These are phyloP conservation scores for Strix uralensis DNA, from an alignment of 2,113 vertebrate species.

Conservation along the genomic window DNA sequence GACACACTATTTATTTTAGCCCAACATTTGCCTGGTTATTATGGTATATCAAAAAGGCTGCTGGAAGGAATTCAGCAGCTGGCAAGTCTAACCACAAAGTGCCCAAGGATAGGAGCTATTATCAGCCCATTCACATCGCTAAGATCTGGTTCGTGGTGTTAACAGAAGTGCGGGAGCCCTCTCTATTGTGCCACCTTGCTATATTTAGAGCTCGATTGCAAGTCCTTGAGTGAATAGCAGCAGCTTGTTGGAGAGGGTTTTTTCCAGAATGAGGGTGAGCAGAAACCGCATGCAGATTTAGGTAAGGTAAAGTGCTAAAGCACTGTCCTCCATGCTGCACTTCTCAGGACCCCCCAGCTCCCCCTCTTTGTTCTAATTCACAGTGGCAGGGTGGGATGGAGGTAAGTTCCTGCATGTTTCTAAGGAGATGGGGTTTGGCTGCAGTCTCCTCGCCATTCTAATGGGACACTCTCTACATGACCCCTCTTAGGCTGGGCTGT, in stretches of 20 bases:
- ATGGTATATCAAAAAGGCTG: neutral
- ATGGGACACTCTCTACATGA: neutral
- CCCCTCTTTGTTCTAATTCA: neutral
- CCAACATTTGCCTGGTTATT: neutral
- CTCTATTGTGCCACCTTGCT: neutral
- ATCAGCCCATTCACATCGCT: neutral
- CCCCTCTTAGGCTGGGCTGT: neutral
- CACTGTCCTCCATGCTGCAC: neutral
- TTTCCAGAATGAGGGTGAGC: neutral
- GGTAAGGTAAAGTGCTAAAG: neutral
- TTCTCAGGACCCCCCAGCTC: neutral
- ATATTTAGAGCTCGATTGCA: neutral
- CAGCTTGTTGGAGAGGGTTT: neutral
- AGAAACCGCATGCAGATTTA: neutral
- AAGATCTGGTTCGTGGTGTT: neutral
- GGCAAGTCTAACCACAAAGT: neutral
- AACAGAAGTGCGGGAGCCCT: neutral
- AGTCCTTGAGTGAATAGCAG: neutral
- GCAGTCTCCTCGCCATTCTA: accelerated
- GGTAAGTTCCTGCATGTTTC: neutral
- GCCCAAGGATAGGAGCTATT: neutral
- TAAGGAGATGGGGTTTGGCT: neutral
- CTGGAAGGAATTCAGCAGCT: neutral
- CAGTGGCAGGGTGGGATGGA: neutral
- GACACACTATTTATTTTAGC: neutral